Base-by-base conservation (phyloP, 2,888 invertebrate species). In the Parnassius smintheus region DNA sequence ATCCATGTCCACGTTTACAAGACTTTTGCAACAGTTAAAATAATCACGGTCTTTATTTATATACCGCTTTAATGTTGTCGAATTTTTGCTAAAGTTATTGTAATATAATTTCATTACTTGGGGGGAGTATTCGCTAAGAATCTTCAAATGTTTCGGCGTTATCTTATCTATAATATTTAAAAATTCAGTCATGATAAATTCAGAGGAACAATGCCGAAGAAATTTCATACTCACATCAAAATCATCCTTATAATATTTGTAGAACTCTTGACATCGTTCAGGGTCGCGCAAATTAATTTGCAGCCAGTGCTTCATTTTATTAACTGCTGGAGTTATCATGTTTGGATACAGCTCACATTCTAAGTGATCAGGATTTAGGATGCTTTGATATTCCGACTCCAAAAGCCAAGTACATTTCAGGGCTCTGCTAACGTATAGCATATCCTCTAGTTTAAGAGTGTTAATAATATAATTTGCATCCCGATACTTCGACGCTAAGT, bases 371-470 rank as follows among this genome's bases (percentile, higher is more conserved):
- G 88, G 83, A 59, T 82, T 82, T 2, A 88, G 75, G 7, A 86
- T 73, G 9, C 80, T 64, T 18, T 62, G 59, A 59, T 80, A 73
- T 46, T 76, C 62, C 13, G 64, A 44, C 13, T 82, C 75, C 42
- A 83, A 49, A 1, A 89, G 71, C 88, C 88, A 88, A 13, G 62
- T 68, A 42, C 78, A 71, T 69, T 83, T 85, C 1, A 89, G 68
- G 0, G 84, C 83, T 74, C 78, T 79, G 66, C 80, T 83, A 0
- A 88, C 86, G 61, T 78, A 86, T 1, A 89, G 67, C 82, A 88
- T 79, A 60, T 87, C 83, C 18, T 80, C 75, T 35, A 82, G 75
- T 75, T 83, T 83, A 41, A 88, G 69, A 56, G 74, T 83, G 13
- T 71, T 61, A 12, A 86, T 35, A 10, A 88, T 80, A 60, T 76